Evolutionary conservation across 2,888 invertebrate species (phyloP).

Genomic region (Pammene aurita): DNA sequence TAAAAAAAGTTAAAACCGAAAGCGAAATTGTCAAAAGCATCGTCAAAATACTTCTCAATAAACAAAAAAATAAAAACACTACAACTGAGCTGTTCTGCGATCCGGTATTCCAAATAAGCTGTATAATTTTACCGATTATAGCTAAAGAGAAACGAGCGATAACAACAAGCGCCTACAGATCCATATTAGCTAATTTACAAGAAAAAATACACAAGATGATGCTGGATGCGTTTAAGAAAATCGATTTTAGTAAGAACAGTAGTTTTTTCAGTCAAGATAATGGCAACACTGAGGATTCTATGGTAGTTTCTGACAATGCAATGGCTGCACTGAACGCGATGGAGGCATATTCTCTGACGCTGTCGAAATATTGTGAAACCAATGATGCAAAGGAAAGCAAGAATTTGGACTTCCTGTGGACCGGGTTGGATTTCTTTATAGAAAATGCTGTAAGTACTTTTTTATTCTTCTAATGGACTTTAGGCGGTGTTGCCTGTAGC

Average conservation of each 20-base stretch:
- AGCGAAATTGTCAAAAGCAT: slow-evolving; percentile 69
- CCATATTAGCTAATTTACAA: slow-evolving; percentile 72
- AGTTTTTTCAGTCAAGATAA: slow-evolving; percentile 46
- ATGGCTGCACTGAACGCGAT: slow-evolving; percentile 72
- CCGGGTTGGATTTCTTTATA: slow-evolving; percentile 68
- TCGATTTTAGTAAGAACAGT: slow-evolving; percentile 60
- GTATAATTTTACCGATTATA: slow-evolving; percentile 68
- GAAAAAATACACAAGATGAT: slow-evolving; percentile 69
- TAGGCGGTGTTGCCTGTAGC: too few species aligned
- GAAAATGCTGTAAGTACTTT: slow-evolving; percentile 69
- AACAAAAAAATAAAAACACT: slow-evolving; percentile 54
- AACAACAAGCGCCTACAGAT: slow-evolving; percentile 66
- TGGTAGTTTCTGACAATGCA: slow-evolving; percentile 56
- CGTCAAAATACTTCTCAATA: slow-evolving; percentile 63
- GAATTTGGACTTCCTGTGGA: slow-evolving; percentile 69
- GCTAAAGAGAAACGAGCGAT: slow-evolving; percentile 72
- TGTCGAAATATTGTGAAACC: slow-evolving; percentile 73
- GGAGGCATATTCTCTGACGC: slow-evolving; percentile 69
- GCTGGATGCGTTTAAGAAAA: slow-evolving; percentile 67
- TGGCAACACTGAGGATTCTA: slow-evolving; percentile 62
- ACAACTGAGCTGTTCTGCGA: slow-evolving; percentile 64
- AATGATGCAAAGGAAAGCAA: slow-evolving; percentile 63
- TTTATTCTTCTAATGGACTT: background rate
- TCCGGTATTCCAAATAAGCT: slow-evolving; percentile 72
- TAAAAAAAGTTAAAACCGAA: slow-evolving; percentile 69